phyloP scores from a whole-genome alignment of 2,888 invertebrate genomes.

The Caenorhabditis wallacei region DNA sequence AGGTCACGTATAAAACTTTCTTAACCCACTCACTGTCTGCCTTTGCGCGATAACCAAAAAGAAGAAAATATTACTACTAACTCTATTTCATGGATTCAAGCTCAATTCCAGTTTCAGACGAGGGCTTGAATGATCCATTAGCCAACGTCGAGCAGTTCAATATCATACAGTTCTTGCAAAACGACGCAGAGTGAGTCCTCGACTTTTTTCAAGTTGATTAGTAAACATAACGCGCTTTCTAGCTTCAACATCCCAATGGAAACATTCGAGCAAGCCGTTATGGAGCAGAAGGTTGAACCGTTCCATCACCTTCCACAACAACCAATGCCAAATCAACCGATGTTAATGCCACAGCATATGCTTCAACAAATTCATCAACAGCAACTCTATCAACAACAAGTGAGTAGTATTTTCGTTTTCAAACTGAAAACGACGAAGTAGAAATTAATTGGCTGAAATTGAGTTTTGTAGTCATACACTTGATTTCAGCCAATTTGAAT shows the following conservation, averaged over 20 bases:
- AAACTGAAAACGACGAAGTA: neutral
- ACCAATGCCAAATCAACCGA: conserved; percentile 28
- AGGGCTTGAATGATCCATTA: conserved; percentile 77
- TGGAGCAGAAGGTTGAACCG: conserved; percentile 34
- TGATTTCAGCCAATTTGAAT: too few relatives aligned
- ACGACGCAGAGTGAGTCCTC: conserved; percentile 76
- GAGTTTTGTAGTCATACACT: too few relatives aligned
- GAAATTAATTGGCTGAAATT: too few relatives aligned
- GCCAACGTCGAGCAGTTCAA: conserved; percentile 80
- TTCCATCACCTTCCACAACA: conserved; percentile 1
- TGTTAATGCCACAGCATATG: conserved; percentile 27
- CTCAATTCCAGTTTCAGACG: conserved; percentile 53
- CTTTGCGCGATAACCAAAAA: conserved; percentile 18
- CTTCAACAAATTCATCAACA: conserved; percentile 35
- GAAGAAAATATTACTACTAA: neutral
- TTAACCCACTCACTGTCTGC: neutral
- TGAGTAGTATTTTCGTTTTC: neutral
- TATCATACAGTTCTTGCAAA: conserved; percentile 81
- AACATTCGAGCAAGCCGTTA: conserved; percentile 30
- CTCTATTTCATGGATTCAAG: conserved; percentile 16
- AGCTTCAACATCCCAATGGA: conserved; percentile 51
- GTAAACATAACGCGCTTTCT: neutral
- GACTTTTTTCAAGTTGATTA: neutral
- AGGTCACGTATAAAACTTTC: conserved; percentile 22
- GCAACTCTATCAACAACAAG: conserved; percentile 22